Conservation (phyloP, 2,113 vertebrate species). For the Megaleporinus macrocephalus region DNA sequence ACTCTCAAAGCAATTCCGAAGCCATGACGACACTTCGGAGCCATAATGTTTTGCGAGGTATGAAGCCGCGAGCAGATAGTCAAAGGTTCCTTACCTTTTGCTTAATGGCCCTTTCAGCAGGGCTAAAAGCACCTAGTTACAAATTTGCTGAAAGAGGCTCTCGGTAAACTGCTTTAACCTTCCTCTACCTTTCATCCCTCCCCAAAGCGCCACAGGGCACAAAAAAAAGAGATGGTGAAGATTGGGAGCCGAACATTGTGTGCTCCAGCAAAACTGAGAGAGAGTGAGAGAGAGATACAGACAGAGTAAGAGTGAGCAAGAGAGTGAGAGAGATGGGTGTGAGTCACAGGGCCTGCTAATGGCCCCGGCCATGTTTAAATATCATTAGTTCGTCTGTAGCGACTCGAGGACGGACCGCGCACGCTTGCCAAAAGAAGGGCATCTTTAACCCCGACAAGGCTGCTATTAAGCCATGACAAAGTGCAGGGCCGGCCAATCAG, state of each 20-base stretch:
- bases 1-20: neutral
- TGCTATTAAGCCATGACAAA: slow-evolving; percentile 53
- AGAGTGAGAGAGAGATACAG: slow-evolving; percentile 10
- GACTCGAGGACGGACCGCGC: slow-evolving; percentile 37
- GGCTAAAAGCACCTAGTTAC: slow-evolving; percentile 53
- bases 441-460: slow-evolving; percentile 48
- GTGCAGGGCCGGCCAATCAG: slow-evolving; percentile 49
- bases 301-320: neutral
- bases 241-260: slow-evolving; percentile 15
- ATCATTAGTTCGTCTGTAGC: slow-evolving; percentile 51
- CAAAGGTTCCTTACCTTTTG: slow-evolving; percentile 47
- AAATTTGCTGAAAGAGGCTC: slow-evolving; percentile 53
- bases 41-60: slow-evolving; percentile 53
- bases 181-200: slow-evolving; percentile 47
- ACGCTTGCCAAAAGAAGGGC: slow-evolving; percentile 40
- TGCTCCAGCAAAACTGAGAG: neutral
- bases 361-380: slow-evolving; percentile 54
- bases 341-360: slow-evolving; percentile 53
- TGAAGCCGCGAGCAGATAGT: slow-evolving; percentile 41
- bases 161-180: slow-evolving; percentile 52
- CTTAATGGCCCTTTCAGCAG: slow-evolving; percentile 47
- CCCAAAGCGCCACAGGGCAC: slow-evolving; percentile 41
- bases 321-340: slow-evolving; percentile 19
- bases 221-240: slow-evolving; percentile 45
- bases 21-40: slow-evolving; percentile 10